Percentiles rank a stretch among this genome's conserved stretches.
These are phyloP conservation scores for Pollimyrus isidori DNA, from an alignment of 2,113 vertebrate genomes.

Conservation along the genomic window DNA sequence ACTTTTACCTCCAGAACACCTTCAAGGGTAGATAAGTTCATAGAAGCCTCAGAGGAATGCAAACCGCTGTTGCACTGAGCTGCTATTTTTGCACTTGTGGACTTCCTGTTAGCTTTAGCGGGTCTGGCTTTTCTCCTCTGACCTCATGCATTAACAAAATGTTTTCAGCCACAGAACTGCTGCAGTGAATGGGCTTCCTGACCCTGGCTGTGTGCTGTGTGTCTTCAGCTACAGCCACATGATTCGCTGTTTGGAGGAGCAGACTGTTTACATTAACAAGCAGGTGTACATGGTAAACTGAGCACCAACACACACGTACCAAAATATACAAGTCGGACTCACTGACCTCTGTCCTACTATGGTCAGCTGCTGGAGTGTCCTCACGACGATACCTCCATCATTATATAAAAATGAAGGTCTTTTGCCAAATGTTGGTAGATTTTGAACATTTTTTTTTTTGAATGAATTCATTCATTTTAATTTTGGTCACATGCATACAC, in stretches of 20 bases:
- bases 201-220: neutral
- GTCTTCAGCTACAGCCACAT: neutral
- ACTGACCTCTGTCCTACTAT: neutral
- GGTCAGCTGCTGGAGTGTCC: neutral
- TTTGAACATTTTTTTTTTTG: neutral
- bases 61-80: neutral
- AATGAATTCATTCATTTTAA: too few species aligned
- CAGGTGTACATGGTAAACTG: neutral
- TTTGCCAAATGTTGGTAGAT: neutral
- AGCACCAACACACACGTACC: neutral
- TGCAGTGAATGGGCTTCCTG: neutral
- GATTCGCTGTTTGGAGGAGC: neutral
- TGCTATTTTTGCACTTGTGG: neutral
- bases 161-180: neutral
- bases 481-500: too few species aligned
- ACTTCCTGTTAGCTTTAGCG: neutral
- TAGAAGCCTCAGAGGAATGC: neutral
- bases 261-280: neutral
- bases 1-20: neutral
- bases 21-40: neutral
- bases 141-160: neutral
- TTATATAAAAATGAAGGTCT: neutral
- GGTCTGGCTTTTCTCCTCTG: neutral
- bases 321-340: neutral
- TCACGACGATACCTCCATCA: neutral